These are phyloP conservation scores for Reticulitermes speratus DNA, from an alignment of 1,140 invertebrate species.

Conservation along the genomic window DNA sequence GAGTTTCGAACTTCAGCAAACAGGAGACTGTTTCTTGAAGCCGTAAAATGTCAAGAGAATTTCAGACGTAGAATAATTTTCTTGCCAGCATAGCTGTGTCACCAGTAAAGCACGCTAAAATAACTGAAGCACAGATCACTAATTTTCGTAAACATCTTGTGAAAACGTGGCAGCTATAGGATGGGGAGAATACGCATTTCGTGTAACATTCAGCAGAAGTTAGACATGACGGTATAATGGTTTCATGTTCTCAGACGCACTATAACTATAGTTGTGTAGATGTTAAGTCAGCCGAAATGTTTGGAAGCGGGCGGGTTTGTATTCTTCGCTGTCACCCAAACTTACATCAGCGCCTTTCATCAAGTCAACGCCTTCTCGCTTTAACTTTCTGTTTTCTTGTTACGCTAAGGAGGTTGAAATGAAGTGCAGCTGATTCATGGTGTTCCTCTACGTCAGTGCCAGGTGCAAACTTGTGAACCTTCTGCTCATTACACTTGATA, in stretches of 20 bases:
- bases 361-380: neutral
- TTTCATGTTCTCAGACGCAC: neutral
- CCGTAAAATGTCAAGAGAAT: neutral
- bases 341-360: no score
- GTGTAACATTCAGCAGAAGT: neutral
- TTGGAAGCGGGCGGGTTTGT: neutral
- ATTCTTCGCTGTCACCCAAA: neutral
- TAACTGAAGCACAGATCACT: neutral
- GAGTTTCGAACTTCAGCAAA: no score
- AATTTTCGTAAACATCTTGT: neutral
- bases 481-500: no score
- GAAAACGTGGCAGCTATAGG: no score
- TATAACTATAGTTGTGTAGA: neutral
- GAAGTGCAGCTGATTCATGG: no score
- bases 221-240: neutral
- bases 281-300: neutral
- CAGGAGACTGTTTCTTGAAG: no score
- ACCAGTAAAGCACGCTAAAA: neutral
- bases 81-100: neutral
- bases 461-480: no score
- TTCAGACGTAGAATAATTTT: no score
- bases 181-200: neutral
- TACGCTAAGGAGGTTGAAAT: neutral
- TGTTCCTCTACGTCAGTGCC: no score
- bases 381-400: neutral